Evolutionary conservation across 2,888 invertebrate genomes (phyloP).

Genomic region (Aphelenchoides bicaudatus): DNA sequence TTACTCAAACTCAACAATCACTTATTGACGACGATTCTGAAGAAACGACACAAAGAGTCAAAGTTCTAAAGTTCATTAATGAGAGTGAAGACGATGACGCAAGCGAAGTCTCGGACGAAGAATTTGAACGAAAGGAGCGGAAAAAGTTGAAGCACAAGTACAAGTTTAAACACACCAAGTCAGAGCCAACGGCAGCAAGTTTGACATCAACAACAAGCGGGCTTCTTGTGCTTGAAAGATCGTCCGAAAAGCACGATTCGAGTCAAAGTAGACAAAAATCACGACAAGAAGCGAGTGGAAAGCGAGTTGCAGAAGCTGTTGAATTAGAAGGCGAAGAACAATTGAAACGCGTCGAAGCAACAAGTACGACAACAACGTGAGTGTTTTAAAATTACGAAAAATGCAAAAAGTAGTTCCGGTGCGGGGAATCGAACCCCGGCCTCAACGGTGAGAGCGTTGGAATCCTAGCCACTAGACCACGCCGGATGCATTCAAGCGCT

Average conservation of each 20-base stretch:
- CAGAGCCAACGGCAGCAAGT: not conserved
- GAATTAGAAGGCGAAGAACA: conserved; percentile 23
- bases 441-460: not conserved
- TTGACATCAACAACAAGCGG: not conserved
- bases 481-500: too few species aligned
- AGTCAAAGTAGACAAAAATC: conserved; percentile 13
- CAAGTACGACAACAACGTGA: conserved; percentile 15
- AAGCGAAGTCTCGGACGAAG: not conserved
- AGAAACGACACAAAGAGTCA: conserved; percentile 1
- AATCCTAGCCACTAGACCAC: too few species aligned
- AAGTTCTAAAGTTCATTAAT: conserved; percentile 13
- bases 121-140: conserved; percentile 1
- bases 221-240: conserved; percentile 6
- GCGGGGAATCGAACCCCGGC: conserved; percentile 4
- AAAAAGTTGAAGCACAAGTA: not conserved
- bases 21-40: not conserved
- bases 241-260: too few species aligned
- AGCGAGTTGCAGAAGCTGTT: not conserved
- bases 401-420: conserved; percentile 2
- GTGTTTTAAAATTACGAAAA: not conserved
- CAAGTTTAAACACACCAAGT: not conserved
- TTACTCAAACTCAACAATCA: conserved; percentile 12
- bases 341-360: not conserved
- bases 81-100: conserved; percentile 10
- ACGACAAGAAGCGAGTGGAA: not conserved